Evolutionary conservation across 2,888 invertebrate species (phyloP), one percentile per base, ranked within the genome.

Genomic region (Drosophila putrida): DNA sequence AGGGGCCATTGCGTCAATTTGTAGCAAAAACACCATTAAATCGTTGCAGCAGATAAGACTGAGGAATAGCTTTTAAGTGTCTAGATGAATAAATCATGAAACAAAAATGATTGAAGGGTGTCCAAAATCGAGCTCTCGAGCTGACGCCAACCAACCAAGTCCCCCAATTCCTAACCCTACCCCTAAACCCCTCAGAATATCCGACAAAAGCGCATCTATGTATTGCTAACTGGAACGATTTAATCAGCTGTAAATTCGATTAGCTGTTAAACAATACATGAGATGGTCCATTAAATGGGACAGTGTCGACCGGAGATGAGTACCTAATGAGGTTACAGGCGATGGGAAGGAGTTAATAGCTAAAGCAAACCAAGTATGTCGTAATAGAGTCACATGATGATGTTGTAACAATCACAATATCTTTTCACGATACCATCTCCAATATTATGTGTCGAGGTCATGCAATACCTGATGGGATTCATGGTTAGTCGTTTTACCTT

Each of bases 81-180:
- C 69, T 67, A 57, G 53, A 67, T 84, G 66, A 84, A 87, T 83
- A 84, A 82, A 78, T 84, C 57, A 82, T 87, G 79, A 63, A 79
- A 79, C 79, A 81, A 75, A 75, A 81, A 77, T 76, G 81, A 83
- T 73, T 73, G 77, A 76, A 60, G 54, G 36, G 35, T 60, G 38
- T 47, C 33, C 60, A 61, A 44, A 55, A 38, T 11, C 46, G 51
- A 4, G 25, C n/a, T n/a, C n/a, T n/a, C n/a, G n/a, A 49, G 33
- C 13, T 8, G 4, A 36, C 11, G 15, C 39, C 13, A 28, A 25
- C 5, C 5, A n/a, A 11, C 4, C 11, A n/a, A 39, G 20, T 6
- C 31, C 8, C 31, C 31, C 41, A 43, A 41, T 13, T 33, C 13
- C 11, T 9, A 36, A 44, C 61, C 41, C 44, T 80, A 63, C 63